Conservation (phyloP, 2,113 vertebrate genomes). For the Thamnaconus septentrionalis region DNA sequence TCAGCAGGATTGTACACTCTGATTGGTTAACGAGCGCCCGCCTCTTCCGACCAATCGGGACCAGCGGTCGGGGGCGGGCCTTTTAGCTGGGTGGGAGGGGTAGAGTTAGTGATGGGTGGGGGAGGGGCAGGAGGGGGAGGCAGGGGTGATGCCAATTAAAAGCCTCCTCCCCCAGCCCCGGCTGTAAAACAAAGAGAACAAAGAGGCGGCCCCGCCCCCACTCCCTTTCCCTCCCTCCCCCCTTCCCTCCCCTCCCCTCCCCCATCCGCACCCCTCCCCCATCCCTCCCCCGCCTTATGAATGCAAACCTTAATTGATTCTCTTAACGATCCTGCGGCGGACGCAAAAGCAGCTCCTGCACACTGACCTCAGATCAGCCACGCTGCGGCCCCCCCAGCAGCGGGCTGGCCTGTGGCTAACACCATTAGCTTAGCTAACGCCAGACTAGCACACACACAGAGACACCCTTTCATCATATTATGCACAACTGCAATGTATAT, state of each 20-base stretch:
- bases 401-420: constrained; percentile 62
- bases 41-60: background rate
- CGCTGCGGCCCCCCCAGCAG: too few species aligned
- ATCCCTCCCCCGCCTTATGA: background rate
- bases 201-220: constrained; percentile 20
- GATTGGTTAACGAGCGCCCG: too few species aligned
- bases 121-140: constrained; percentile 25
- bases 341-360: too few species aligned
- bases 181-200: constrained; percentile 61
- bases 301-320: constrained; percentile 47
- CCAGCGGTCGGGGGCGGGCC: background rate
- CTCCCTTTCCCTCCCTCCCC: background rate
- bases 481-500: constrained; percentile 16
- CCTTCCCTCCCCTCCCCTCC: background rate
- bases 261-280: too few species aligned
- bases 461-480: constrained; percentile 43
- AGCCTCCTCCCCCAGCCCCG: constrained; percentile 6
- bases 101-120: constrained; percentile 28
- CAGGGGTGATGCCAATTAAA: constrained; percentile 5
- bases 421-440: constrained; percentile 62
- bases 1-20: too few species aligned
- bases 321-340: constrained; percentile 33
- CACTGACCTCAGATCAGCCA: too few species aligned
- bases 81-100: background rate
- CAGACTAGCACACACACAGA: constrained; percentile 23